Base-by-base conservation (phyloP, 2,797 vertebrate genomes). In the Eremophila alpestris region DNA sequence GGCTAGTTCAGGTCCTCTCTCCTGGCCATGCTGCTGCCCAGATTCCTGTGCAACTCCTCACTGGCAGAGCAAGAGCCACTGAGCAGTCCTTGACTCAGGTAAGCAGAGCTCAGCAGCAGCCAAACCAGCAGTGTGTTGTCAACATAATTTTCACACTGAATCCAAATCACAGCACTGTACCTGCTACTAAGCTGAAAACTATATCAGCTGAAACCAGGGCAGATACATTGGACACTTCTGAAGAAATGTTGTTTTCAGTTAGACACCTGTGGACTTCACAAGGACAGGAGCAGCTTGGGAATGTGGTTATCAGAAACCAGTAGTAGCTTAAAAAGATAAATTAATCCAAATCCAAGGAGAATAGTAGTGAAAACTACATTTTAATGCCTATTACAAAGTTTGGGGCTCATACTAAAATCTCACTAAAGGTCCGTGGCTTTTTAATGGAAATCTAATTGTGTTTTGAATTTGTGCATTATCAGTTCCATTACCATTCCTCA, bases 181-280 rank as follows among this genome's bases (percentile, higher is more conserved):
- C 56, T n/a, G 21, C 24, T 52, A 34, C 34, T 30, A 22, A 40
- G 12, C 48, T 16, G 38, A 63, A 68, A 83, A 49, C n/a, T 13
- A 0, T 16, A 17, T 49, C 36, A 56, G 16, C 29, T 45, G 49
- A 76, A 68, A 69, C 9, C 56, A 51, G 15, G 56, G 38, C 16
- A 49, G 9, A 36, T 22, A 16, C 0, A 0, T 3, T 9, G 36
- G 13, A 10, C 34, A 56, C 3, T 22, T 36, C n/a, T 54, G 41
- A 84, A 21, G 40, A 83, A 74, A 63, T 22, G 17, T 5, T 86
- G 18, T 40, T 56, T 67, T 78, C 46, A 63, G 7, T 15, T 23
- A 90, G 54, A 62, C 16, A 40, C 10, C 24, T 46, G 32, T 15
- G 11, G 13, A 62, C 20, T 20, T 76, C 27, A 55, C 5, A 82